These are phyloP conservation scores for Nebria brevicollis DNA, from an alignment of 2,888 invertebrate genomes.

Conservation along the genomic window DNA sequence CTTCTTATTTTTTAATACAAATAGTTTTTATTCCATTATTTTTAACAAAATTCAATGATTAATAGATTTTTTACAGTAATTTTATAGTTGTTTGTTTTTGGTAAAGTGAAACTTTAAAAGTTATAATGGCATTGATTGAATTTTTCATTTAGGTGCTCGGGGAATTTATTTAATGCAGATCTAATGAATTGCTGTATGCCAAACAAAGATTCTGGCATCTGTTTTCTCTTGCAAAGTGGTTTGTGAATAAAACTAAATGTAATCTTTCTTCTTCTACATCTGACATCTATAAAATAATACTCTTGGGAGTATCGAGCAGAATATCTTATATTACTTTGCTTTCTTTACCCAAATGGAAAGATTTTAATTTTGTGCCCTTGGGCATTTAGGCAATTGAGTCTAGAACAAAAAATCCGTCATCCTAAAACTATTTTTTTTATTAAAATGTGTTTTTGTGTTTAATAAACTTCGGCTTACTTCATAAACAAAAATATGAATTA, in stretches of 20 bases:
- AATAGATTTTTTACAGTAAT: no score
- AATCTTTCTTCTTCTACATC: neutral
- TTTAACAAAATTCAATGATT: no score
- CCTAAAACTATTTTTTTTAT: neutral
- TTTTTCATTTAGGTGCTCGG: no score
- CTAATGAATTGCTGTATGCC: neutral
- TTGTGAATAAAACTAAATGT: neutral
- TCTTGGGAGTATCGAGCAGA: neutral
- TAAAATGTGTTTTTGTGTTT: neutral
- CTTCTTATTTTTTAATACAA: no score
- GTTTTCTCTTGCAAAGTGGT: constrained; percentile 2
- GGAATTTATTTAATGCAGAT: no score
- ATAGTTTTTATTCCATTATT: no score
- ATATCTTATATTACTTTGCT: neutral
- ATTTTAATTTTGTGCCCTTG: neutral
- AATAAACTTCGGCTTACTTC: neutral
- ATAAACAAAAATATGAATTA: neutral
- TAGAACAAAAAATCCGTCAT: no score
- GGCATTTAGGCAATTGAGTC: no score
- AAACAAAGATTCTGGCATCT: neutral
- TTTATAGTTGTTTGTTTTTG: no score
- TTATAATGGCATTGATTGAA: no score
- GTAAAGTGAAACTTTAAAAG: no score
- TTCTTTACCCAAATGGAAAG: neutral
- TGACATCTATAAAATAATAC: neutral